Evolutionary conservation across 2,797 vertebrate species (phyloP), one percentile per base, ranked within the genome.

Genomic region (Coracias cyanogaster): DNA sequence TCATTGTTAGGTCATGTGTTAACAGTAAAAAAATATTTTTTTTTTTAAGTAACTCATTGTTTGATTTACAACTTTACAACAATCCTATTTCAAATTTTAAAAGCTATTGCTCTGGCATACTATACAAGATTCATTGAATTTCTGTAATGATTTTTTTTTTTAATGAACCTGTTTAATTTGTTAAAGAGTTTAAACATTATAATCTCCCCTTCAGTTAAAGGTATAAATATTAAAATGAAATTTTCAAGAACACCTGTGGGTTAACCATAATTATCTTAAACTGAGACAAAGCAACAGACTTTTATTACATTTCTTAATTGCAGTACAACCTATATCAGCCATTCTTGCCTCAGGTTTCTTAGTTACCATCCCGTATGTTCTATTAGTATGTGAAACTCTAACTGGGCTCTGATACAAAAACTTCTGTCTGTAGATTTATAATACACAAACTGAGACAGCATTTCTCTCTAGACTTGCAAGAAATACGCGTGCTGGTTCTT

Each of bases 301-400:
- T 80, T 96, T 93, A 89, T 85, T 95, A 41, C n/a, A 57, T 87
- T 85, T 92, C 71, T 57, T 92, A 89, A 87, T 77, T 80, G 41
- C 64, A 64, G 33, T 67, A 14, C 22, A 91, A 61, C 16, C 28
- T 89, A 7, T 48, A 91, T 61, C 35, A 91, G 77, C n/a, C 21
- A 26, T 77, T 92, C 60, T 77, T 66, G 33, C 84, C 31, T 93
- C 58, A 66, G 54, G 51, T 92, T 86, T 94, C 77, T 83, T 84
- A 48, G 55, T 55, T 90, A 77, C 58, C 60, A 55, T 67, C 28
- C 64, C 77, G 24, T 66, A 48, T 52, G 26, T 90, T 93, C 55
- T 88, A 0, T 81, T 69, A 51, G 29, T 88, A 85, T 73, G 35
- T 82, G 79, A 60, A 87, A 55, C 41, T 87, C 4, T 78, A 82